A percentile compares a stretch with the other conserved stretches of the same genome.
phyloP scores from a whole-genome alignment of 2,113 vertebrate genomes.

The Amia ocellicauda region DNA sequence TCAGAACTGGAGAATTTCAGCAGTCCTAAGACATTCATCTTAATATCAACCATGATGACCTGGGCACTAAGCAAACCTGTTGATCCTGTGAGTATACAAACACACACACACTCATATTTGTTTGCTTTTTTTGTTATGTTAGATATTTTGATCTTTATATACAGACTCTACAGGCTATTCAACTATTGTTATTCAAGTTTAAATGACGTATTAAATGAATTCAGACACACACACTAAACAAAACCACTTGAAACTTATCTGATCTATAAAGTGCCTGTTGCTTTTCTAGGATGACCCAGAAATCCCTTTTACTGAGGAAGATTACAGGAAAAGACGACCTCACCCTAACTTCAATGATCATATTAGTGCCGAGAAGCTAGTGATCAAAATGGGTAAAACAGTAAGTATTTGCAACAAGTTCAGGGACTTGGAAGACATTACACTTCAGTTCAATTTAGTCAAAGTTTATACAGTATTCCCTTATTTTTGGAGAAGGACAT shows the following conservation, averaged over 20 bases:
- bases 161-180: too few relatives aligned
- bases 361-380: slow-evolving; percentile 76
- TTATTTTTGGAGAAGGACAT: too few relatives aligned
- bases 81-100: slow-evolving; percentile 69
- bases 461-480: too few relatives aligned
- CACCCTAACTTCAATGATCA: slow-evolving; percentile 79
- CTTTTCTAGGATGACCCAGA: slow-evolving; percentile 69
- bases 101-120: too few relatives aligned
- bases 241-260: too few relatives aligned
- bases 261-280: slow-evolving; percentile 4
- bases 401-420: slow-evolving; percentile 56
- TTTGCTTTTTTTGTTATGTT: too few relatives aligned
- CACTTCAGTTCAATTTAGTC: too few relatives aligned
- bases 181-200: too few relatives aligned
- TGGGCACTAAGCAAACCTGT: slow-evolving; percentile 76
- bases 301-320: slow-evolving; percentile 74
- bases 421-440: background rate
- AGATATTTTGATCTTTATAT: too few relatives aligned
- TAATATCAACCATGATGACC: slow-evolving; percentile 88
- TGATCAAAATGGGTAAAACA: slow-evolving; percentile 81
- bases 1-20: slow-evolving; percentile 59
- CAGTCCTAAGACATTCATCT: slow-evolving; percentile 78
- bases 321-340: slow-evolving; percentile 76
- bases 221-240: too few relatives aligned
- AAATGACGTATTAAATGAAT: too few relatives aligned